These are phyloP conservation scores for Ornithoptera priamus DNA, from an alignment of 2,888 invertebrate species.

Conservation along the genomic window DNA sequence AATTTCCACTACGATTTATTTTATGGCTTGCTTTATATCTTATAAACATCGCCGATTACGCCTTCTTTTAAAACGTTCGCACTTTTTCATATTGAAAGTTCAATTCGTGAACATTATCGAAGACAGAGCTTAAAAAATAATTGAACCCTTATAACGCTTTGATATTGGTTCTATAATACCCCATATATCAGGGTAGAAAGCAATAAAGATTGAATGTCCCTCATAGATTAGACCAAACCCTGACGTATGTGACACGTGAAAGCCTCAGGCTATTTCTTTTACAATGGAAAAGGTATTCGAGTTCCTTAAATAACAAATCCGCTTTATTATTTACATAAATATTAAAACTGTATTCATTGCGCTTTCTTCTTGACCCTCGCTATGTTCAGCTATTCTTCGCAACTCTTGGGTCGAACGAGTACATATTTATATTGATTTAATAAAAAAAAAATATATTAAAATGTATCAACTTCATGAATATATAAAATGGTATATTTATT, in stretches of 20 bases:
- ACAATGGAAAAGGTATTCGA: constrained; percentile 50
- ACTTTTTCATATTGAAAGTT: neutral
- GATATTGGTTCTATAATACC: constrained; percentile 67
- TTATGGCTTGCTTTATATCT: constrained; percentile 28
- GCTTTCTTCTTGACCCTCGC: neutral
- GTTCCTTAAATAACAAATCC: constrained; percentile 73
- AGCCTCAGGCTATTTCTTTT: constrained; percentile 66
- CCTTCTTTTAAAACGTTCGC: constrained; percentile 3
- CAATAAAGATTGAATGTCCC: constrained; percentile 76
- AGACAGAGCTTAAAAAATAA: constrained; percentile 35
- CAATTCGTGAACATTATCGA: neutral
- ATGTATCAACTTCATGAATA: constrained; percentile 50
- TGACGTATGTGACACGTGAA: constrained; percentile 74
- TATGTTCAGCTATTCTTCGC: neutral
- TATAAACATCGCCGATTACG: constrained; percentile 4
- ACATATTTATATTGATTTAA: neutral
- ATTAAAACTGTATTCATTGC: constrained; percentile 18
- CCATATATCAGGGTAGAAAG: constrained; percentile 69
- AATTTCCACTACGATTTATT: constrained; percentile 32
- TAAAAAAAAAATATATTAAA: neutral
- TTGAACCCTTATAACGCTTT: constrained; percentile 57
- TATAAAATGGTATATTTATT: constrained; percentile 53
- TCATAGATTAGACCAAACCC: constrained; percentile 73
- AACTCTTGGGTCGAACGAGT: neutral
- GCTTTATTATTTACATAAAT: constrained; percentile 37